Base-by-base conservation (phyloP, 2,888 invertebrate species). In the Nymphalis polychloros region DNA sequence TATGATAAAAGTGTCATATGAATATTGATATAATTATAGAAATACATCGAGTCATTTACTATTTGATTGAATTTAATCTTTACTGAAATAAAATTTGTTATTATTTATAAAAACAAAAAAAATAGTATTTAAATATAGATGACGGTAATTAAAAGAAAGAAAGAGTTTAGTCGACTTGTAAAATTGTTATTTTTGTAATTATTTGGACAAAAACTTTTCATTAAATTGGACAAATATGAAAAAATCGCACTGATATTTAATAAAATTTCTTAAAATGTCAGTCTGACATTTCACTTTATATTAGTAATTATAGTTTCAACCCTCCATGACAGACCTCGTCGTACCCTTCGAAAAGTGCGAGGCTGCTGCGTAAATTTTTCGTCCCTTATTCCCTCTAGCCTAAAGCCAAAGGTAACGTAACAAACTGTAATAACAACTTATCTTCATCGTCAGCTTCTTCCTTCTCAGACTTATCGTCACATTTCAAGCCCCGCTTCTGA, bases 391-490 rank as follows among this genome's bases (percentile, higher is more conserved):
- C 67, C 66, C 70, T 70, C 66, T 65, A 73, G 60, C 75, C 70
- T 71, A 69, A 55, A 75, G 74, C 73, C 71, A 64, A 78, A 79
- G 78, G 80, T 81, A 81, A 79, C 79, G 78, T 80, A 81, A 80
- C 81, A 80, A 79, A 81, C 78, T 80, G 80, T 81, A 86, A 87
- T 87, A 87, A 85, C 81, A 84, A 86, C 84, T 86, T 87, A 87
- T 87, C 87, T 86, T 81, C 85, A 85, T 87, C 79, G 81, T 77
- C 79, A 10, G 57, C 8, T 78, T 63, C 50, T 50, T 63, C 50
- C 52, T 27, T 55, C 46, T 35, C 63, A 23, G 50, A 60, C 55
- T 49, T 68, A 68, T 68, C 63, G 53, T 52, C 46, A 60, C 31
- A 53, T 60, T 52, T 31, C 65, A 66, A 60, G 60, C 60, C 49